Evolutionary conservation across 1,140 invertebrate genomes (phyloP), one percentile per base, ranked within the genome.

Genomic region (Drosophila paulistorum): DNA sequence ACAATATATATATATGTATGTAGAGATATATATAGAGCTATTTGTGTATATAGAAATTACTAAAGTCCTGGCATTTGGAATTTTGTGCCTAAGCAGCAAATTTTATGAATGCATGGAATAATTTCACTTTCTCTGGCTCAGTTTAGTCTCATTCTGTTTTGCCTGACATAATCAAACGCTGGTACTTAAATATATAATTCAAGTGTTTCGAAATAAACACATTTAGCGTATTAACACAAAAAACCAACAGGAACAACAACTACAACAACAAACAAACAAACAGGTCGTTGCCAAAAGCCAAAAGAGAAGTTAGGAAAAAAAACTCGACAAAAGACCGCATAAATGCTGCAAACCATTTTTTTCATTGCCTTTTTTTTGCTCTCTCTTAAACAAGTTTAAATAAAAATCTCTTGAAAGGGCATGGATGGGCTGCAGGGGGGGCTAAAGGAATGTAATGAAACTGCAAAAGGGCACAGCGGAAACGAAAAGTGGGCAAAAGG

Each of bases 51-150:
- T 75, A 63, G 42, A 74, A 41, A 23, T 26, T 41, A 14, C 60
- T 17, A 59, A 65, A 70, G 76, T 64, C 64, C 76, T 23, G 55
- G 42, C 57, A 61, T 76, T 67, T 59, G n/a, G 57, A 74, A 80
- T 71, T 30, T 30, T 87, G 72, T 83, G 83, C 79, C 72, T 77
- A 68, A 80, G 60, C 83, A 86, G 79, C 83, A 77, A 72, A 75
- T 86, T 86, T 86, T 86, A 87, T 72, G 84, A 89, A 89, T 89
- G 85, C 85, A 89, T 89, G 84, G 85, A 89, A 89, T 89, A 89
- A 77, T 77, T 79, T 74, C 14, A 23, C 9, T 51, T 9, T 20
- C 45, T 51, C 17, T 11, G 45, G 23, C 45, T 39, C 37, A 10
- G 7, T 30, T 30, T 30, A 23, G 17, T 20, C 17, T 51, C 20